phyloP scores from a whole-genome alignment of 2,113 vertebrate species.

The Psittacus erithacus region DNA sequence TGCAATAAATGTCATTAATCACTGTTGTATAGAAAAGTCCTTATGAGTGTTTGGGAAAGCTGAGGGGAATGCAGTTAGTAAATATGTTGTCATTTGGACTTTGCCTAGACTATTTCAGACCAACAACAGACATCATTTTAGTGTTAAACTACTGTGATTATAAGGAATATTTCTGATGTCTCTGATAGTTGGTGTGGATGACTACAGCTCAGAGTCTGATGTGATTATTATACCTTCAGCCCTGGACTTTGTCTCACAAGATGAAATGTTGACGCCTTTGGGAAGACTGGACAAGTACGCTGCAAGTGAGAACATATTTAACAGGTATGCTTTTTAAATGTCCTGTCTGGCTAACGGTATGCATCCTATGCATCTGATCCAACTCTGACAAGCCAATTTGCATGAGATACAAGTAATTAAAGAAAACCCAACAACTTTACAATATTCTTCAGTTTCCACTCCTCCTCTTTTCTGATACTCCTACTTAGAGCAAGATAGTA shows the following conservation, averaged over 20 bases:
- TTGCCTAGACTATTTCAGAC: slow-evolving; percentile 12
- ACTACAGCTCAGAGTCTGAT: slow-evolving; percentile 93
- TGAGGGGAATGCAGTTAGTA: not conserved
- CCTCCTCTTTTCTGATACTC: not conserved
- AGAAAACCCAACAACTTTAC: not conserved
- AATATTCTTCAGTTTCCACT: not conserved
- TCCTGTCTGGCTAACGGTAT: not conserved
- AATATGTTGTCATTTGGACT: not conserved
- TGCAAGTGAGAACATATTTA: slow-evolving; percentile 90
- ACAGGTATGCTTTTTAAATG: slow-evolving; percentile 78
- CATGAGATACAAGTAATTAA: not conserved
- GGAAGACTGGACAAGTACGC: slow-evolving; percentile 93
- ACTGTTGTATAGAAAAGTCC: not conserved
- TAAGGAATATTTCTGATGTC: slow-evolving; percentile 85
- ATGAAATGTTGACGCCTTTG: slow-evolving; percentile 93
- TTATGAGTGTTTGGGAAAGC: not conserved
- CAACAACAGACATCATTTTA: slow-evolving; percentile 53
- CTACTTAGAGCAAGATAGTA: not conserved
- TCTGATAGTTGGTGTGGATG: slow-evolving; percentile 93
- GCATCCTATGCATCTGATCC: not conserved
- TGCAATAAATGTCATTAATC: not conserved
- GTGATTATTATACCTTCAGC: slow-evolving; percentile 92
- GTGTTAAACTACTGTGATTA: slow-evolving; percentile 66
- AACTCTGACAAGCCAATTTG: not conserved
- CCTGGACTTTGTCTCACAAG: slow-evolving; percentile 93